These are phyloP conservation scores for Branchellion lobata DNA, from an alignment of 2,888 invertebrate species.

Conservation along the genomic window DNA sequence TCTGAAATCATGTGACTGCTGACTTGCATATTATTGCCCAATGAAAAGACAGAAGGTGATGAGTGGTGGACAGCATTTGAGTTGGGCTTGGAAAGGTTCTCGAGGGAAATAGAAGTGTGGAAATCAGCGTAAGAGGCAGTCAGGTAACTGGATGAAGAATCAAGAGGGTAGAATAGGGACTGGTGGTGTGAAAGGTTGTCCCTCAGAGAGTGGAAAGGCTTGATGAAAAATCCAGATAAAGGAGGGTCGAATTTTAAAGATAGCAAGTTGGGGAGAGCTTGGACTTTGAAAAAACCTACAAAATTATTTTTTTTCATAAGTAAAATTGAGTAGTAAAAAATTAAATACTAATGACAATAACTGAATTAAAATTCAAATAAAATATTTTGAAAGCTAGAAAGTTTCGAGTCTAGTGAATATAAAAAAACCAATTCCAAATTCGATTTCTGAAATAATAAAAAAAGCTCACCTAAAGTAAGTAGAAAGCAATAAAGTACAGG, in stretches of 20 bases:
- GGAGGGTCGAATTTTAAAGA: slow-evolving; percentile 2
- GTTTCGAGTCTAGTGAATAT: background rate
- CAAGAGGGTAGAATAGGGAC: background rate
- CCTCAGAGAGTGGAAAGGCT: background rate
- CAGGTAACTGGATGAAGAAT: background rate
- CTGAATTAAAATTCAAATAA: no score
- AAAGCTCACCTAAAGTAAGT: no score
- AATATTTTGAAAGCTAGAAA: background rate
- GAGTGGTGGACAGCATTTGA: background rate
- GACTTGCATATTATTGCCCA: background rate
- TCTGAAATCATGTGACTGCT: background rate
- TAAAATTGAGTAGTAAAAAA: background rate
- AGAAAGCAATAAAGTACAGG: no score
- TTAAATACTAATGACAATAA: background rate
- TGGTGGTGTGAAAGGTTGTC: background rate
- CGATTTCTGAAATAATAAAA: no score
- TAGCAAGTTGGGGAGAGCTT: background rate
- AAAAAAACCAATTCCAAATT: no score
- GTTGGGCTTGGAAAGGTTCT: background rate
- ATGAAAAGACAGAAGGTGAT: background rate
- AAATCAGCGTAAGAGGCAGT: slow-evolving; percentile 1
- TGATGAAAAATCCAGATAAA: background rate
- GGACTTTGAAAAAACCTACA: background rate
- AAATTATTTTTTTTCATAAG: background rate
- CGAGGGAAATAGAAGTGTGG: background rate